Percentiles rank a stretch among this genome's conserved stretches.
Evolutionary conservation across 2,797 vertebrate genomes (phyloP).

Genomic region (Pachyuromys duprasi): DNA sequence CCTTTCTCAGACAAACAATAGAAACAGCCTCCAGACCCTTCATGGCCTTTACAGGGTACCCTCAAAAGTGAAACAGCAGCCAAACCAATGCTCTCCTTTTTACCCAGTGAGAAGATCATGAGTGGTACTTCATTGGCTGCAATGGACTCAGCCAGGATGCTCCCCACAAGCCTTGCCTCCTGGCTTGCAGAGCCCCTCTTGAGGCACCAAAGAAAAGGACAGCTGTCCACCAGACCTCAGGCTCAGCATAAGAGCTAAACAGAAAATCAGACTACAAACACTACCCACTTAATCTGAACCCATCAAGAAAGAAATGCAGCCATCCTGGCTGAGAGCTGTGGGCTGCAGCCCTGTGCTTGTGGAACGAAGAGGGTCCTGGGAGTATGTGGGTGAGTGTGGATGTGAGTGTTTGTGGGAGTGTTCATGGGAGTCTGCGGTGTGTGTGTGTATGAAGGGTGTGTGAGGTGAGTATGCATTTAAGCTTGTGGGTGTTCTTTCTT

Average conservation of each 20-base stretch:
- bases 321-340: accelerated
- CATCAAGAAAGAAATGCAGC: background rate
- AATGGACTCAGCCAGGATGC: background rate
- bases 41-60: background rate
- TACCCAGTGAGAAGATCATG: background rate
- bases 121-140: background rate
- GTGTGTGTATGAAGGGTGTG: background rate
- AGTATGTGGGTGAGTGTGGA: too few species aligned
- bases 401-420: too few species aligned
- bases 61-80: background rate
- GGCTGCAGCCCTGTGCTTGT: background rate
- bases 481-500: background rate
- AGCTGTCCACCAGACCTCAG: background rate
- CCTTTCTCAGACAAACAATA: background rate
- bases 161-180: background rate
- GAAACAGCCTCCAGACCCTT: background rate
- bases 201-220: background rate
- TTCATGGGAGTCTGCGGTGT: too few species aligned
- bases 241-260: background rate
- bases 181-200: background rate
- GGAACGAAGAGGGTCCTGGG: background rate
- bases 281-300: background rate
- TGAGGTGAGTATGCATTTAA: background rate
- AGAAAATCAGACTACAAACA: background rate
- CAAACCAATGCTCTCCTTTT: background rate